phyloP scores from a whole-genome alignment of 2,888 invertebrate species.

The Drosophila barbarae region DNA sequence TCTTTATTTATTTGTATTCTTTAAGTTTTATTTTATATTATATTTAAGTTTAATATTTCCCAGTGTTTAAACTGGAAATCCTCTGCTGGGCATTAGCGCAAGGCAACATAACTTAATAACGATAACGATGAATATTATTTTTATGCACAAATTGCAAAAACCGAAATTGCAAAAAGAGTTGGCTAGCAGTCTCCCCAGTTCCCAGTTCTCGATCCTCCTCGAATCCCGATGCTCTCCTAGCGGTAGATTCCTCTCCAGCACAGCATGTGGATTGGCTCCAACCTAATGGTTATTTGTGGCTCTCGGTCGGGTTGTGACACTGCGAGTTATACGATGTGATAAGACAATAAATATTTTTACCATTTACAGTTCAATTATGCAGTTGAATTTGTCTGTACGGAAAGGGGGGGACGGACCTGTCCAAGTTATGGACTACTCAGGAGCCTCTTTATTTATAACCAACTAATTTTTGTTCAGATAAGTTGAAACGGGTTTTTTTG shows the following conservation, averaged over 20 bases:
- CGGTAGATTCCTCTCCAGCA: conserved; percentile 5
- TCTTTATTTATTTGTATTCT: background rate
- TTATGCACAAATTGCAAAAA: conserved; percentile 65
- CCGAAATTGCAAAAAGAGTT: conserved; percentile 10
- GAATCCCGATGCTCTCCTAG: conserved; percentile 6
- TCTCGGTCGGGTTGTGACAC: conserved; percentile 73
- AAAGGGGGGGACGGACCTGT: conserved; percentile 6
- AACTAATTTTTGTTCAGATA: conserved; percentile 17
- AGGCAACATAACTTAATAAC: conserved; percentile 75
- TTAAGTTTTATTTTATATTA: background rate
- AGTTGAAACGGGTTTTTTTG: conserved; percentile 8
- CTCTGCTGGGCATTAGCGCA: conserved; percentile 62
- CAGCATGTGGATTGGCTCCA: conserved; percentile 3
- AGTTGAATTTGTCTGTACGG: conserved; percentile 57
- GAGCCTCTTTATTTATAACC: conserved; percentile 15
- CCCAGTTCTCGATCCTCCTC: conserved; percentile 1
- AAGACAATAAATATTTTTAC: conserved; percentile 78
- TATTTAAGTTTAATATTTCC: background rate
- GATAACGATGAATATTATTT: conserved; percentile 76
- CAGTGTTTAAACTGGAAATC: background rate
- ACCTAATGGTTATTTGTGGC: conserved; percentile 36
- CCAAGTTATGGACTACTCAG: conserved; percentile 28
- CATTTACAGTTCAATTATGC: conserved; percentile 75
- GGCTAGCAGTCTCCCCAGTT: conserved; percentile 1
- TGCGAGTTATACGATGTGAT: conserved; percentile 79